A percentile compares a stretch with the other conserved stretches of the same genome.
These are phyloP conservation scores for Chesias legatella DNA, from an alignment of 2,888 invertebrate species.

Conservation along the genomic window DNA sequence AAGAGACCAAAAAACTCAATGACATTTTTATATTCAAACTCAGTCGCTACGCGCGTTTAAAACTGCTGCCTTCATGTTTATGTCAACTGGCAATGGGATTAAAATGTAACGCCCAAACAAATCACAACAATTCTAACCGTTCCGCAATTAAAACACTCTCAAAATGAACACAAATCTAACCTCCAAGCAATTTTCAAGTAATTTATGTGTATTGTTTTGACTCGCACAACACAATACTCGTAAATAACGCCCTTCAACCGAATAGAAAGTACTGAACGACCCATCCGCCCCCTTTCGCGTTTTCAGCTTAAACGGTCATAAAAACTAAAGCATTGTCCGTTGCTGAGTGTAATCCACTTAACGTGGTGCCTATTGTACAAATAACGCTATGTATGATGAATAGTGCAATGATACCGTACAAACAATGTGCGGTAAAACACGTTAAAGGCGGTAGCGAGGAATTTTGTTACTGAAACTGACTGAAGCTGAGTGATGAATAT, in stretches of 20 bases:
- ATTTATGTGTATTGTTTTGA: slow-evolving; percentile 31
- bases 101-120: slow-evolving; percentile 14
- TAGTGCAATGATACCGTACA: slow-evolving; percentile 42
- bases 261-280: slow-evolving; percentile 46
- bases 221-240: slow-evolving; percentile 41
- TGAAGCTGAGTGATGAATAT: not conserved
- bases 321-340: slow-evolving; percentile 58
- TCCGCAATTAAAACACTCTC: slow-evolving; percentile 22
- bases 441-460: slow-evolving; percentile 28
- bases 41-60: too few species aligned
- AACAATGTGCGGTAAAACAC: slow-evolving; percentile 33
- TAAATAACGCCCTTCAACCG: slow-evolving; percentile 48
- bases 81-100: slow-evolving; percentile 3
- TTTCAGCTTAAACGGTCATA: slow-evolving; percentile 49
- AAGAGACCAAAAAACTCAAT: too few species aligned
- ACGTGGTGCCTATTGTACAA: slow-evolving; percentile 41
- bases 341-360: slow-evolving; percentile 59
- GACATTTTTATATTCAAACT: slow-evolving; percentile 1
- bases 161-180: slow-evolving; percentile 26
- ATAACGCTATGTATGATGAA: slow-evolving; percentile 43
- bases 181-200: slow-evolving; percentile 28
- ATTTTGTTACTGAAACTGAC: not conserved
- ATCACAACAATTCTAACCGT: slow-evolving; percentile 11
- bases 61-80: not conserved
- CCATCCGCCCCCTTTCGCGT: slow-evolving; percentile 46